Evolutionary conservation across 2,113 vertebrate genomes (phyloP).

Genomic region (Todiramphus chloris): DNA sequence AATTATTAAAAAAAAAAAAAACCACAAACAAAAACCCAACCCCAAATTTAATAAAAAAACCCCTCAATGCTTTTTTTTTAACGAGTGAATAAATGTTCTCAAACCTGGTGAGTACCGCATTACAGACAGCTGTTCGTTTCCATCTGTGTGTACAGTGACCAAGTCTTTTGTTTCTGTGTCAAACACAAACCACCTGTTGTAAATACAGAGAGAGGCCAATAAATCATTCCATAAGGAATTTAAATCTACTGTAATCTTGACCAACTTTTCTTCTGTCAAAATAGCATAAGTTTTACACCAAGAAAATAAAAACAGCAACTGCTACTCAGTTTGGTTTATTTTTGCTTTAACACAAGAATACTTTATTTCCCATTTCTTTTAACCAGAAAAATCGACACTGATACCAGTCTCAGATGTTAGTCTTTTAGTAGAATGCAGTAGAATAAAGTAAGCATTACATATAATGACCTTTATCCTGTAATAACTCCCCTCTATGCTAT

Average conservation of each 20-base stretch:
- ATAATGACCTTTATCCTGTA: not conserved
- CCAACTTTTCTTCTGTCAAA: slow-evolving; percentile 5
- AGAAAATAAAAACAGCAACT: slow-evolving; percentile 20
- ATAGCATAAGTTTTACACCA: not conserved
- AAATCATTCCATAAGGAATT: not conserved
- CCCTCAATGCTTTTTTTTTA: not conserved
- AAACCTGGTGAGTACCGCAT: slow-evolving; percentile 94
- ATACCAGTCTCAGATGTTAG: not conserved
- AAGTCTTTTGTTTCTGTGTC: slow-evolving; percentile 96
- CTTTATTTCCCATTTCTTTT: not conserved
- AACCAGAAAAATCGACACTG: not conserved
- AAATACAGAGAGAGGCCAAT: slow-evolving; percentile 42
- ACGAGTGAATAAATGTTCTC: not conserved
- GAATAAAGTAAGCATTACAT: not conserved
- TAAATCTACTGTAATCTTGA: not conserved
- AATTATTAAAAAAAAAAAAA: not conserved
- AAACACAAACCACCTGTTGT: slow-evolving; percentile 95
- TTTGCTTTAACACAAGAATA: not conserved
- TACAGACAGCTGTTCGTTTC: slow-evolving; percentile 95
- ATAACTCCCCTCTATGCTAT: not conserved
- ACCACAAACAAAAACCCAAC: not conserved
- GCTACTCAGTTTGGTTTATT: not conserved
- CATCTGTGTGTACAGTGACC: slow-evolving; percentile 96
- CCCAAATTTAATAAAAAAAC: not conserved
- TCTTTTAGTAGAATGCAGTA: not conserved